Conservation (phyloP, 1,140 invertebrate species). For the Hyphantria cunea region DNA sequence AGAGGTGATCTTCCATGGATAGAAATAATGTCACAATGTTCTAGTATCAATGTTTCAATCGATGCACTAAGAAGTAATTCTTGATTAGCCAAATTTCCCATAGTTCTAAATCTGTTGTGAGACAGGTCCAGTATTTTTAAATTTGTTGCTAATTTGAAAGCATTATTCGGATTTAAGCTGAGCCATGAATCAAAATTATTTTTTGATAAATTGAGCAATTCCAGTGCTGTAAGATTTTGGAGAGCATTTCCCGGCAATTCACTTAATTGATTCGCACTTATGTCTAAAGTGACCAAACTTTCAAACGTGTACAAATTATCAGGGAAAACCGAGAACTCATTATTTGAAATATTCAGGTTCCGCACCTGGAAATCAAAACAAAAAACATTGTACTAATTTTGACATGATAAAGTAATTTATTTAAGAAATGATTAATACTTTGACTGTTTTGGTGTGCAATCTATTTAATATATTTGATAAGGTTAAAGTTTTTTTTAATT, state of each 20-base stretch:
- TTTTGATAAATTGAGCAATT: slow-evolving; percentile 79
- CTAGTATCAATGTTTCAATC: slow-evolving; percentile 77
- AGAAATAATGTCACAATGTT: slow-evolving; percentile 79
- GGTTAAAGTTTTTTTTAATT: too few species aligned
- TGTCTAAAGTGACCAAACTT: slow-evolving; percentile 80
- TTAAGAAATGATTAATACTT: too few species aligned
- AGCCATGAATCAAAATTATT: slow-evolving; percentile 82
- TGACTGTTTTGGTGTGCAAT: too few species aligned
- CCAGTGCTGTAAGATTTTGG: slow-evolving; percentile 75
- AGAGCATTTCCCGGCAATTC: slow-evolving; percentile 70
- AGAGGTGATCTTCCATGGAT: slow-evolving; percentile 79
- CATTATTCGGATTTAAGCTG: slow-evolving; percentile 76
- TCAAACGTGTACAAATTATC: slow-evolving; percentile 60
- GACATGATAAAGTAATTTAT: too few species aligned
- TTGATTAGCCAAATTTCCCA: slow-evolving; percentile 75
- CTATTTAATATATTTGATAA: too few species aligned
- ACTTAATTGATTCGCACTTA: slow-evolving; percentile 81
- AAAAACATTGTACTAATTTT: background rate
- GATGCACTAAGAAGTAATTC: slow-evolving; percentile 79
- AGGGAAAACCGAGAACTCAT: slow-evolving; percentile 82
- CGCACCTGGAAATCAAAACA: slow-evolving; percentile 66
- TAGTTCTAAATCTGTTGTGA: slow-evolving; percentile 72
- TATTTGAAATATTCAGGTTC: slow-evolving; percentile 84
- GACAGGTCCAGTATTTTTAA: slow-evolving; percentile 79
- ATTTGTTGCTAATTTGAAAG: slow-evolving; percentile 67